Evolutionary conservation across 2,888 invertebrate species (phyloP).

Genomic region (Microplitis deprimator): DNA sequence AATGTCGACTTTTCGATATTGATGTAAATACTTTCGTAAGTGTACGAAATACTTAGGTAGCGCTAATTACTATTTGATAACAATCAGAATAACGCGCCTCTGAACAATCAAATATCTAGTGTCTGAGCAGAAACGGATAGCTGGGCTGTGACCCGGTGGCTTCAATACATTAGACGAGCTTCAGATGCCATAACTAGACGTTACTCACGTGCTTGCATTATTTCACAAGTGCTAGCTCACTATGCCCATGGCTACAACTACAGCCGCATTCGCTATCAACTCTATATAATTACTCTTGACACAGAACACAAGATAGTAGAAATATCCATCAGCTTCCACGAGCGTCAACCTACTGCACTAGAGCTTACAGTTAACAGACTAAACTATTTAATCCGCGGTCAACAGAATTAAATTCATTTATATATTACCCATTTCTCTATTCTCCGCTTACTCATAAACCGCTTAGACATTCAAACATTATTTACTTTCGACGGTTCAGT

Average conservation of each 20-base stretch:
- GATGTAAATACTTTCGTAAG: too few relatives aligned
- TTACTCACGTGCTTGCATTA: conserved; percentile 7
- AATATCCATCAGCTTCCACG: background rate
- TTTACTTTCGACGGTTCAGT: too few relatives aligned
- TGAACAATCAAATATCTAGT: background rate
- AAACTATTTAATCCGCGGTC: background rate
- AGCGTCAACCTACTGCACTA: background rate
- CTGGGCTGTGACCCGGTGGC: background rate
- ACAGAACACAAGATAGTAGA: background rate
- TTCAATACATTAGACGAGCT: background rate
- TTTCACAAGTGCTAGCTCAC: background rate
- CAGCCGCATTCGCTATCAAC: too few relatives aligned
- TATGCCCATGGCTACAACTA: background rate
- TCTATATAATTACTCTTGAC: background rate
- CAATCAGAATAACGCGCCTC: too few relatives aligned
- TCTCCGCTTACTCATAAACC: background rate
- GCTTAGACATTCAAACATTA: background rate
- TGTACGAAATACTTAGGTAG: too few relatives aligned
- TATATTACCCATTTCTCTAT: background rate
- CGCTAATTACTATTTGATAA: too few relatives aligned
- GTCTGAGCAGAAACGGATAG: background rate
- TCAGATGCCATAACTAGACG: conserved; percentile 6
- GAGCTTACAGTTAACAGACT: background rate
- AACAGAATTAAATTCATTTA: background rate
- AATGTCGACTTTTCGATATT: too few relatives aligned